Conservation (phyloP, 2,113 vertebrate genomes). For the Illadopsis cleaveri region DNA sequence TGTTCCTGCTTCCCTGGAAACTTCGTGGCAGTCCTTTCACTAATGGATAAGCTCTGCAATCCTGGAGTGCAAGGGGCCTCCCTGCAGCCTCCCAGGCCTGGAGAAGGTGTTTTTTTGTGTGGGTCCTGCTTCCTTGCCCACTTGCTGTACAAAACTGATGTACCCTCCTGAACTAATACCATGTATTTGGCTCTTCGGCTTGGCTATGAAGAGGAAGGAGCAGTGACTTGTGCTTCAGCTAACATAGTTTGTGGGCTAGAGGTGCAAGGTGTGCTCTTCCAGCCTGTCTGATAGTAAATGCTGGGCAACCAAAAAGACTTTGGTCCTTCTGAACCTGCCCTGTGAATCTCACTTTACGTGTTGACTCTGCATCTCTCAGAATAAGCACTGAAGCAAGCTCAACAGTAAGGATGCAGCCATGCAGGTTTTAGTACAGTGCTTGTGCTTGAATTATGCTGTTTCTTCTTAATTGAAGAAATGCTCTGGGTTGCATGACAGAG, state of each 20-base stretch:
- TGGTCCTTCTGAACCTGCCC: neutral
- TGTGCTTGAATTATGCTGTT: neutral
- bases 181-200: neutral
- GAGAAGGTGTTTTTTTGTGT: neutral
- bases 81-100: neutral
- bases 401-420: neutral
- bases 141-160: neutral
- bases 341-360: neutral
- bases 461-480: neutral
- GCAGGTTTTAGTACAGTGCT: neutral
- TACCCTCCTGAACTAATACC: neutral
- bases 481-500: neutral
- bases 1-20: neutral
- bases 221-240: fast-evolving
- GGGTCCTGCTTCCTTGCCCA: neutral
- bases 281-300: neutral
- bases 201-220: neutral
- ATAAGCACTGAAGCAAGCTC: fast-evolving
- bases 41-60: neutral
- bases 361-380: neutral
- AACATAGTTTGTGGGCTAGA: neutral
- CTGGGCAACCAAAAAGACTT: neutral
- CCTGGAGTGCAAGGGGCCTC: fast-evolving
- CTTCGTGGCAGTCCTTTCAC: neutral
- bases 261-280: neutral